phyloP scores from a whole-genome alignment of 2,113 vertebrate genomes.

The Symphodus melops region DNA sequence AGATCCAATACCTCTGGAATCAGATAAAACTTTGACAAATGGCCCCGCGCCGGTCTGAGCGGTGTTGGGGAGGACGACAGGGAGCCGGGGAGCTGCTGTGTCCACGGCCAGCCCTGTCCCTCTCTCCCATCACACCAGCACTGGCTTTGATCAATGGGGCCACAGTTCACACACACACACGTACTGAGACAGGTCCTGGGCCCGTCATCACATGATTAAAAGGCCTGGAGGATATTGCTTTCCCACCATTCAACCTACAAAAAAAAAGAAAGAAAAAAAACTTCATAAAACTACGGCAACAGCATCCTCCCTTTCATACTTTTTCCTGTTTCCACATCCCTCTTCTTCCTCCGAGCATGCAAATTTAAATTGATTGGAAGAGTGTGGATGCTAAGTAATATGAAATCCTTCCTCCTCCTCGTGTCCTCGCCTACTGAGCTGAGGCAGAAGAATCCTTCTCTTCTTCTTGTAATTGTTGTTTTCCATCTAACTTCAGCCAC shows the following conservation, averaged over 20 bases:
- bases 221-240: slow-evolving; percentile 87
- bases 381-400: slow-evolving; percentile 30
- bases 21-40: slow-evolving; percentile 99
- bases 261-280: slow-evolving; percentile 66
- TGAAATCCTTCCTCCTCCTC: slow-evolving; percentile 41
- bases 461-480: slow-evolving; percentile 51
- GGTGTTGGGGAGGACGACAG: slow-evolving; percentile 70
- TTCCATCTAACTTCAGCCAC: slow-evolving; percentile 81
- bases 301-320: slow-evolving; percentile 36
- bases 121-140: slow-evolving; percentile 83
- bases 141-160: slow-evolving; percentile 91
- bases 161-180: slow-evolving; percentile 69
- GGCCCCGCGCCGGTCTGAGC: slow-evolving; percentile 80
- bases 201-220: slow-evolving; percentile 84
- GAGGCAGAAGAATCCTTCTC: slow-evolving; percentile 35
- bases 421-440: slow-evolving; percentile 80
- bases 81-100: slow-evolving; percentile 72
- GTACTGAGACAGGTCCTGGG: slow-evolving; percentile 67
- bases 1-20: slow-evolving; percentile 94
- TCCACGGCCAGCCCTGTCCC: slow-evolving; percentile 81
- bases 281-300: slow-evolving; percentile 79
- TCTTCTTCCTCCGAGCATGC: slow-evolving; percentile 39
- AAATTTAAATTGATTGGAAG: slow-evolving; percentile 72
- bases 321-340: not conserved
- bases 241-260: slow-evolving; percentile 69